Base-by-base conservation (phyloP, 30 jellyfish, hydroid and myxozoan genomes). In the Sanderia malayensis region DNA sequence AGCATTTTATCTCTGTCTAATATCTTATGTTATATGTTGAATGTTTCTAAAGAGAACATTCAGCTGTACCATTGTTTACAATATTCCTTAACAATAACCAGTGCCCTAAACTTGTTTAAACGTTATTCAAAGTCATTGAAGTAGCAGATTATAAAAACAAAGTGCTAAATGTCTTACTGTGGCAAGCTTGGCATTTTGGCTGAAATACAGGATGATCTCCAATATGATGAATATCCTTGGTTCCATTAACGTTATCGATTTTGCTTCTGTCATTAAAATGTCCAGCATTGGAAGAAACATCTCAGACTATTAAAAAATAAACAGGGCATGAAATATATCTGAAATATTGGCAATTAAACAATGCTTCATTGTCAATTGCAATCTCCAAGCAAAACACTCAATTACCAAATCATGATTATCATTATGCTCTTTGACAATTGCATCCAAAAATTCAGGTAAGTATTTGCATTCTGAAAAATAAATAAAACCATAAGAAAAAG, bases 241-340 rank as follows among this genome's bases (percentile, higher is more conserved):
- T 29, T 80, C 67, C 83, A 92, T 70, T 19, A 85, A 68, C 1
- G 84, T 44, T 0, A 80, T 22, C 31, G 82, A 34, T 57, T 78
- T 49, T 2, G 47, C 62, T 11, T 58, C 66, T 8, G 80, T 86
- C 91, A 72, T 69, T 22, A 92, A 24, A 37, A 28, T 9, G 74
- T 64, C 86, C 75, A 92, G n/a, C 44, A 70, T 44, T 53, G 98
- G 95, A 17, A 72, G 11, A 34, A 92, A 92, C 78, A 92, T 92
- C 44, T 45, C 88, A 13, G 30, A 22, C 98, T 92, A 71, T 3
- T 84, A 79, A 1, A 21, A 34, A 70, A 57, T 21, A 34, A 81
- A 49, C 22, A 31, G 3, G n/a, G n/a, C n/a, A n/a, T n/a, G n/a
- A n/a, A n/a, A n/a, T n/a, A n/a, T n/a, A n/a, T n/a, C n/a, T n/a